A percentile compares a stretch with the other conserved stretches of the same genome.
Evolutionary conservation across 2,113 vertebrate genomes (phyloP).

Genomic region (Hydrolagus affinis): DNA sequence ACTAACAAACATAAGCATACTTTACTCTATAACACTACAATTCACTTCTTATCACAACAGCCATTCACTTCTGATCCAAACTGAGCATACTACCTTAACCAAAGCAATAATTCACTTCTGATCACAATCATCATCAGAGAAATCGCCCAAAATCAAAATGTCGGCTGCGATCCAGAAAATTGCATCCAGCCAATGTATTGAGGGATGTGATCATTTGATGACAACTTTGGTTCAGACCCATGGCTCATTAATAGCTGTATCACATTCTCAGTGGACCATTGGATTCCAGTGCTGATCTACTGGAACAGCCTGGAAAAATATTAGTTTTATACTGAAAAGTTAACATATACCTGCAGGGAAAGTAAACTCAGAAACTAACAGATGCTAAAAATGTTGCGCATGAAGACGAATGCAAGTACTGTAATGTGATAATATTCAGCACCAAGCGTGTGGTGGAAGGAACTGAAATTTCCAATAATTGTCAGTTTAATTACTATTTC

Average conservation of each 20-base stretch:
- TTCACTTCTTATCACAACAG: too few species aligned
- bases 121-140: too few species aligned
- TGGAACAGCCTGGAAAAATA: neutral
- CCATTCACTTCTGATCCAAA: too few species aligned
- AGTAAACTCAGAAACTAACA: neutral
- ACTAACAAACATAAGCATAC: too few species aligned
- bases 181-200: neutral
- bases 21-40: too few species aligned
- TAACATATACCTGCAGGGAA: neutral
- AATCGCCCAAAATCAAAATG: too few species aligned
- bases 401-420: neutral
- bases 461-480: neutral
- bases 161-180: too few species aligned
- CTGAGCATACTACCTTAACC: too few species aligned
- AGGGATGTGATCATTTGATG: neutral
- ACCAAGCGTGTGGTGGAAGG: neutral
- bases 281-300: too few species aligned
- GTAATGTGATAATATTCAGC: too few species aligned
- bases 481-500: neutral
- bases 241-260: neutral
- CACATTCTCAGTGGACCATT: neutral
- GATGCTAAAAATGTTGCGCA: neutral
- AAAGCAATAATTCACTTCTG: too few species aligned
- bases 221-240: neutral
- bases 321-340: neutral